Evolutionary conservation across 2,888 invertebrate genomes (phyloP), one percentile per base, ranked within the genome.

Genomic region (Chirona hameri): DNA sequence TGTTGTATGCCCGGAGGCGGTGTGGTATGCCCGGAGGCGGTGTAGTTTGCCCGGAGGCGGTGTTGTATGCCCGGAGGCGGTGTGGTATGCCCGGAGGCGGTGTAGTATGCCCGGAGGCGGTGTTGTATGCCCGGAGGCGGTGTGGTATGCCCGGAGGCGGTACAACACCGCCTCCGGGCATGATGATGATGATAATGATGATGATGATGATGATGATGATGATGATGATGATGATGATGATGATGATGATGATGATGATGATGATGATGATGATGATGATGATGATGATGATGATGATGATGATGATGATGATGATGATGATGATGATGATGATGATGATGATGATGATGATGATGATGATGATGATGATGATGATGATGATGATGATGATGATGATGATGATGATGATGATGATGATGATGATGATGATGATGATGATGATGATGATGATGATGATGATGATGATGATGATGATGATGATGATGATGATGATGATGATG

Each of bases 161-260:
- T 65, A 18, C n/a, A 65, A 65, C 21, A 65, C n/a, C 21, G n/a
- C 65, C 21, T 65, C 65, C 18, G 65, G 65, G 65, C n/a, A 65
- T 65, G 65, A 65, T 65, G 65, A 65, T 65, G 65, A 65, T 65
- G 65, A 65, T 65, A n/a, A 65, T 65, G 65, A 65, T 65, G 65
- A 65, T 65, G 65, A 65, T 65, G 65, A 65, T 65, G 65, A 65
- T 65, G 65, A 65, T 65, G 65, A 65, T 65, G 65, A 65, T 65
- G 65, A 65, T 65, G 65, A 65, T 65, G 65, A 65, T 65, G 65
- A 65, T 65, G 65, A 65, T 65, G 65, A 65, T 65, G 65, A 65
- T 65, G 65, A 65, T 65, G 65, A 65, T 65, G 65, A 65, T 65
- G 65, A 65, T 65, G 65, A 65, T 65, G 65, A 65, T 65, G 65